These are phyloP conservation scores for Neodiprion fabricii DNA, from an alignment of 1,140 invertebrate genomes.

Conservation along the genomic window DNA sequence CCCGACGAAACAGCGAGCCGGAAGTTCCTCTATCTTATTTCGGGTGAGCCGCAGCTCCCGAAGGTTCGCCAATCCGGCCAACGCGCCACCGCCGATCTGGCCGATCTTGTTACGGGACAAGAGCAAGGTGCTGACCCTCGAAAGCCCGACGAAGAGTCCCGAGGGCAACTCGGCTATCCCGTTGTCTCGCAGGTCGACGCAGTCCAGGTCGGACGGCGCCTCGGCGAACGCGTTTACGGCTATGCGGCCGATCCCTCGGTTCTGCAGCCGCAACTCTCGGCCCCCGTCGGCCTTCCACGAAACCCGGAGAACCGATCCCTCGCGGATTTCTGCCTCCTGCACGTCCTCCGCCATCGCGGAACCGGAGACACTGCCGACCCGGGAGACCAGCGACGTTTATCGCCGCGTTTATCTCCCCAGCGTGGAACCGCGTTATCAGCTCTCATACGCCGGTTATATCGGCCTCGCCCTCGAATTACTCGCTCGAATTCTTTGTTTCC, in stretches of 20 bases:
- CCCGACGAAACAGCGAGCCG: conserved; percentile 35
- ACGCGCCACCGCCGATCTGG: conserved; percentile 33
- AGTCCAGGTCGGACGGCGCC: conserved; percentile 26
- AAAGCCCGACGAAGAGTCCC: conserved; percentile 39
- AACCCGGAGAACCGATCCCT: background rate
- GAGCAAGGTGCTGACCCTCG: conserved; percentile 38
- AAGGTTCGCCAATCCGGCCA: conserved; percentile 34
- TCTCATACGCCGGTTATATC: too few relatives aligned
- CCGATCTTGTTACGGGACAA: conserved; percentile 39
- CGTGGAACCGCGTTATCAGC: background rate
- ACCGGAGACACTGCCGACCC: background rate
- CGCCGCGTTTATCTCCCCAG: background rate
- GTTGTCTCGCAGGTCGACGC: conserved; percentile 41
- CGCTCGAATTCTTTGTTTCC: too few relatives aligned
- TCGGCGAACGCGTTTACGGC: background rate
- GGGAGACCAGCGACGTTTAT: background rate
- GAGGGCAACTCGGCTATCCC: conserved; percentile 29
- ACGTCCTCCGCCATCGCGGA: conserved; percentile 7
- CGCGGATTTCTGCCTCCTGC: background rate
- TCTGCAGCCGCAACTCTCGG: background rate
- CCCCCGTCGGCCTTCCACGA: background rate
- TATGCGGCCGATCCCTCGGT: background rate
- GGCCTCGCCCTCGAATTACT: too few relatives aligned
- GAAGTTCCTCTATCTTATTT: conserved; percentile 37
- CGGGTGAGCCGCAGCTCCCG: conserved; percentile 34